Evolutionary conservation across 2,888 invertebrate species (phyloP).

Genomic region (Idaea biselata): DNA sequence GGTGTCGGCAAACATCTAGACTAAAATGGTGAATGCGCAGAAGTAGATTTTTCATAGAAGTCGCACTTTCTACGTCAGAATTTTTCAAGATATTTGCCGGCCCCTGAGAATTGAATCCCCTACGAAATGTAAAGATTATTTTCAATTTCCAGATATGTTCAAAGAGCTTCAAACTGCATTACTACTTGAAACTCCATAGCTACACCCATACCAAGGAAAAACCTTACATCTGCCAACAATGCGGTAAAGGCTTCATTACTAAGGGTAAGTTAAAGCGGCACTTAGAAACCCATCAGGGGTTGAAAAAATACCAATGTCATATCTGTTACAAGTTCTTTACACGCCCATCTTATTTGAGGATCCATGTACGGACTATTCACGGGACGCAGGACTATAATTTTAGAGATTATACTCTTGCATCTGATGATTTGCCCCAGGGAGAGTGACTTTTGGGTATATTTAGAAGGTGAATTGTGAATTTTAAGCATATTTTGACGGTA

Average conservation of each 20-base stretch:
- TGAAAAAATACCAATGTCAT: constrained; percentile 72
- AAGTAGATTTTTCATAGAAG: too few species aligned
- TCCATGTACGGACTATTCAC: constrained; percentile 69
- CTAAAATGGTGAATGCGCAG: too few species aligned
- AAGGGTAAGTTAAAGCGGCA: constrained; percentile 69
- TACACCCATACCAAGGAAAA: constrained; percentile 72
- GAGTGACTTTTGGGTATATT: neutral
- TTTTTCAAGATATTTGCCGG: too few species aligned
- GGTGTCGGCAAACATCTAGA: too few species aligned
- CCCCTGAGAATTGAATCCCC: too few species aligned
- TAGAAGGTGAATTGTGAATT: neutral
- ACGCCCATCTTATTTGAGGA: constrained; percentile 62
- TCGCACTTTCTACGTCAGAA: too few species aligned
- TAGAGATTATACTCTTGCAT: constrained; percentile 33
- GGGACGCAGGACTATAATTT: constrained; percentile 69
- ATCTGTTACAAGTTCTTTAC: constrained; percentile 74
- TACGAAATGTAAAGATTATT: too few species aligned
- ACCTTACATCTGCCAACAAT: constrained; percentile 70
- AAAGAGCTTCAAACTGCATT: constrained; percentile 68
- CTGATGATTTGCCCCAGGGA: neutral
- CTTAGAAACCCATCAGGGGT: constrained; percentile 63
- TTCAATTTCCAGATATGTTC: constrained; percentile 44
- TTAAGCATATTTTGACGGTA: neutral
- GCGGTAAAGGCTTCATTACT: constrained; percentile 71
- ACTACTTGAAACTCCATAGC: constrained; percentile 67